Base-by-base conservation (phyloP, 1,140 invertebrate genomes). In the Ceratina australensis region DNA sequence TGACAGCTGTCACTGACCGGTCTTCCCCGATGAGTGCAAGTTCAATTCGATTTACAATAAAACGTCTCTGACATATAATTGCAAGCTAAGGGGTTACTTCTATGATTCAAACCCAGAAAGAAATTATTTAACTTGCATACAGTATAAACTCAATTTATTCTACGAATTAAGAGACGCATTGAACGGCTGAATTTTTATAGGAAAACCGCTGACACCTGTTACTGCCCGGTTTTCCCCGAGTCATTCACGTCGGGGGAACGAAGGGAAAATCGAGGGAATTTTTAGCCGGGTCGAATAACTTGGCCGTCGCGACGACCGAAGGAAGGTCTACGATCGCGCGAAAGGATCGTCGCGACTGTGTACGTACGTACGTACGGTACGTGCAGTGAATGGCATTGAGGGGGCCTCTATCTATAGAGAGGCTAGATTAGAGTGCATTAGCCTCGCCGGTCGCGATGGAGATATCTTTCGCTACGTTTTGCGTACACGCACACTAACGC, bases 341-440 rank as follows among this genome's bases (percentile, higher is more conserved):
- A 10, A 42, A 72, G 74, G 81, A 78, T 82, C 79, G 81, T 71
- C 75, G 78, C 74, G 78, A 54, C 57, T 4, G 49, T 71, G 61
- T 64, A 69, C 49, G 74, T 42, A 42, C 81, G 71, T 85, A 85
- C 82, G 84, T 85, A 83, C 83, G 82, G 71, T 85, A 85, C 82
- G 84, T 85, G 84, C 83, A 84, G 72, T 79, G 84, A 85, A 85
- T 85, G 84, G 83, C 84, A 85, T 85, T 85, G 84, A 85, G 84
- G 64, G 63, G 16, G 76, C 42, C 76, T 85, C 84, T 85, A 84
- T 85, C 84, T 85, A 85, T 85, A n/a, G 52, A 85, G 83, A 84
- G 83, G 74, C 80, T 85, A 85, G 84, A 85, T 85, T 85, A 85
- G 83, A 85, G 84, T 85, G 84, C 84, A 81, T 85, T 85, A 85